phyloP scores from a whole-genome alignment of 2,797 vertebrate genomes.

The Rhynchotus rufescens region DNA sequence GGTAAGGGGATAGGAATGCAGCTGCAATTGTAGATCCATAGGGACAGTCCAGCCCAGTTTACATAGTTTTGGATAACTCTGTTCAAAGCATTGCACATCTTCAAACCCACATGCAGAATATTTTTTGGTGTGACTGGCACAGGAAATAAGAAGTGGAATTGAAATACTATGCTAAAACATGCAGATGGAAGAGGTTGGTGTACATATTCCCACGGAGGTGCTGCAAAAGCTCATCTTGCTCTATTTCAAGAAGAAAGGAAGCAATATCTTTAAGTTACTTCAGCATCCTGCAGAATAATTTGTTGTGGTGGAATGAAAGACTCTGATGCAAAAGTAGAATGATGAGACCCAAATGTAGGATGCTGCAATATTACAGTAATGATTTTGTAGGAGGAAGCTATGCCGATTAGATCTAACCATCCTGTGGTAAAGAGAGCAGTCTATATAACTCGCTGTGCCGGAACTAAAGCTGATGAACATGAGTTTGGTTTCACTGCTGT shows the following conservation, averaged over 20 bases:
- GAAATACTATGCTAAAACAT: background rate
- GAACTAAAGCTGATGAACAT: accelerated
- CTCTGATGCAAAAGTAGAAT: background rate
- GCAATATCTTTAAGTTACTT: conserved; percentile 25
- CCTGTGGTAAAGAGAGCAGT: background rate
- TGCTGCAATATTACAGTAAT: background rate
- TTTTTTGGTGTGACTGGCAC: background rate
- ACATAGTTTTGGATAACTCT: background rate
- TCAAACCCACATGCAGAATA: background rate
- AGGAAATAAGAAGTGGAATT: background rate
- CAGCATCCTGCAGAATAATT: background rate
- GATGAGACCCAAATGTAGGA: background rate
- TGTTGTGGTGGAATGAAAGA: background rate
- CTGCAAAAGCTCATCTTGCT: background rate
- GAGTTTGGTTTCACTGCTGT: background rate
- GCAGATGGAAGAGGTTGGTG: background rate
- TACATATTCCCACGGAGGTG: background rate
- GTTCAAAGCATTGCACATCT: background rate
- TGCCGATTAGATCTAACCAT: background rate
- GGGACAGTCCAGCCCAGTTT: background rate
- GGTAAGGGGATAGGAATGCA: background rate
- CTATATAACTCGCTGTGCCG: background rate
- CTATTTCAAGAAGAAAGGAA: background rate
- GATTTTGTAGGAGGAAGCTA: background rate
- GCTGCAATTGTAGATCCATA: background rate